Base-by-base conservation (phyloP, 1,140 invertebrate species). In the Portunus trituberculatus region DNA sequence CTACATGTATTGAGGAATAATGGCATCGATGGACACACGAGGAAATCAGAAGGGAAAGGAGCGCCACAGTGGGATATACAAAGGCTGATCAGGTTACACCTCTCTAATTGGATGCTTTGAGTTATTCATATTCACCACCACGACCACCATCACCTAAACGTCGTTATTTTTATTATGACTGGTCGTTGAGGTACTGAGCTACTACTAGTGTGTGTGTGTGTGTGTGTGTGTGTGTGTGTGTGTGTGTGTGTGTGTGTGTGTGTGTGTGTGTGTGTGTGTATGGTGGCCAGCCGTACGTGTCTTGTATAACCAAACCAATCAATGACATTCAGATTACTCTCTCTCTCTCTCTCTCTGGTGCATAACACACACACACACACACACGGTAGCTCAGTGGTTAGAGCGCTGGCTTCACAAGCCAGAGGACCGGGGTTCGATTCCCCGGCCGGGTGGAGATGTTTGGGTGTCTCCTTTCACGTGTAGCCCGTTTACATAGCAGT, bases 141-240 rank as follows among this genome's bases (percentile, higher is more conserved):
- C 16, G 12, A 76, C 25, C n/a, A 16, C 52, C 52, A 59, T 59
- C 52, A 12, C 52, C 52, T 4, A 4, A 2, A 59, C 39, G 39
- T 6, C 39, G 39, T 39, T 39, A 39, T 39, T 39, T 20, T 76
- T n/a, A 20, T n/a, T n/a, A n/a, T 76, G 25, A 25, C 67, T 76
- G 67, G 12, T 76, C 16, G n/a, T 25, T 7, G 3, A 4, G 3
- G 10, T 25, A 76, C 20, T 25, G 8, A n/a, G 14, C n/a, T 14
- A 4, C 29, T 32, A 8, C 25, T 32, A 1, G 86, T 87, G 29
- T 87, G 86, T 87, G 84, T 87, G 84, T 84, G 29, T 87, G 84
- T 45, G 84, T 87, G 84, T 87, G 84, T 87, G 84, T 87, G 84
- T 87, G 84, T 87, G 84, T 87, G 84, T 87, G 32, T 87, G 59